phyloP scores from a whole-genome alignment of 2,888 invertebrate genomes.

The Eulithis prunata region DNA sequence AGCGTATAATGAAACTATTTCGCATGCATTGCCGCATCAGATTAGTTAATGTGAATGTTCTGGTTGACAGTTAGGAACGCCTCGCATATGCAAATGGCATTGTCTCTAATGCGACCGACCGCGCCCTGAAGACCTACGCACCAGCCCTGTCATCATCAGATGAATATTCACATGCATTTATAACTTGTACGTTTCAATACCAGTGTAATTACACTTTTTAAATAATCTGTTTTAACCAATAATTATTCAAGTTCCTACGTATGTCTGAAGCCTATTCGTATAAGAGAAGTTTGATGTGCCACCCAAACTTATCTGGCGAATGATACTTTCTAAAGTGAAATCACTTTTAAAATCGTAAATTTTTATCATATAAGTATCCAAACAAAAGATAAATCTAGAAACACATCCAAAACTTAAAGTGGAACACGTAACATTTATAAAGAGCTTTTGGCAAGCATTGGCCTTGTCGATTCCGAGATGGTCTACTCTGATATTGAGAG shows the following conservation, averaged over 20 bases:
- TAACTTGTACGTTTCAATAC: constrained; percentile 33
- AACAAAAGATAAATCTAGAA: constrained; percentile 15
- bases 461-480: constrained; percentile 40
- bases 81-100: constrained; percentile 80
- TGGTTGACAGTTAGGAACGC: constrained; percentile 79
- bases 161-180: constrained; percentile 77
- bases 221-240: neutral
- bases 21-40: constrained; percentile 66
- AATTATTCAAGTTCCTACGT: no score
- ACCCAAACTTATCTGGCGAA: no score
- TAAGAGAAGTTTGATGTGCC: no score
- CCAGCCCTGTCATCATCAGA: constrained; percentile 64
- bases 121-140: constrained; percentile 75
- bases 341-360: neutral
- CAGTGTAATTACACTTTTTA: constrained; percentile 1
- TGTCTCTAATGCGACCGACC: constrained; percentile 77
- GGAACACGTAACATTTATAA: constrained; percentile 37
- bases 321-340: no score
- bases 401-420: constrained; percentile 32
- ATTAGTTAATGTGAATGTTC: constrained; percentile 80
- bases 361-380: constrained; percentile 1
- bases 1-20: constrained; percentile 67
- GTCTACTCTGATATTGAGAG: constrained; percentile 45
- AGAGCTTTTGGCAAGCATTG: constrained; percentile 43
- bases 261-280: no score